Evolutionary conservation across 2,888 invertebrate genomes (phyloP).

Genomic region (Calliopum simillimum): DNA sequence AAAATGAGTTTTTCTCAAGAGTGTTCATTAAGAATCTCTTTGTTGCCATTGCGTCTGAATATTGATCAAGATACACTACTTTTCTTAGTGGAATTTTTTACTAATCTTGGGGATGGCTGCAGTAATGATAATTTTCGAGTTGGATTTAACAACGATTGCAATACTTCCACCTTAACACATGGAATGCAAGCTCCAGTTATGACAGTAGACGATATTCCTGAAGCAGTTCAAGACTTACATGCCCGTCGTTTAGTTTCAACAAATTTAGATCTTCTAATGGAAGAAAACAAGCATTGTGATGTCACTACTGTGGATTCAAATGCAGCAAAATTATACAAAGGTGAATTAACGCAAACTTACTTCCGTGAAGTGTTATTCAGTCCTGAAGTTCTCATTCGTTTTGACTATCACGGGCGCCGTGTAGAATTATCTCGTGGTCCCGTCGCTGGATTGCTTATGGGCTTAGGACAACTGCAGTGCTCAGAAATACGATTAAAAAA

Average conservation of each 20-base stretch:
- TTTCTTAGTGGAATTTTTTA: slow-evolving; percentile 88
- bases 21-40: slow-evolving; percentile 86
- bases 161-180: not conserved
- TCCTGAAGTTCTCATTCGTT: slow-evolving; percentile 89
- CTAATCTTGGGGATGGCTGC: slow-evolving; percentile 49
- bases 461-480: slow-evolving; percentile 91
- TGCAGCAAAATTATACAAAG: slow-evolving; percentile 11
- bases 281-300: slow-evolving; percentile 69
- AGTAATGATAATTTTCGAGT: slow-evolving; percentile 37
- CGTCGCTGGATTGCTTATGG: slow-evolving; percentile 89
- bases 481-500: slow-evolving; percentile 91
- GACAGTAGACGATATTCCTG: slow-evolving; percentile 71
- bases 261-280: slow-evolving; percentile 78
- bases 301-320: slow-evolving; percentile 55
- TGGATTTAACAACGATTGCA: slow-evolving; percentile 29
- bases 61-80: slow-evolving; percentile 96
- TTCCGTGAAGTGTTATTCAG: slow-evolving; percentile 89
- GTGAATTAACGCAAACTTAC: slow-evolving; percentile 71
- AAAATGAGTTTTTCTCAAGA: slow-evolving; percentile 77
- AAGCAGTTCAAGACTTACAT: slow-evolving; percentile 63
- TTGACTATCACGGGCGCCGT: slow-evolving; percentile 96
- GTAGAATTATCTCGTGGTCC: slow-evolving; percentile 92
- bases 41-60: slow-evolving; percentile 91
- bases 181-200: slow-evolving; percentile 84
- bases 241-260: slow-evolving; percentile 74